phyloP scores from a whole-genome alignment of 2,888 invertebrate species.

The Agrochola litura region DNA sequence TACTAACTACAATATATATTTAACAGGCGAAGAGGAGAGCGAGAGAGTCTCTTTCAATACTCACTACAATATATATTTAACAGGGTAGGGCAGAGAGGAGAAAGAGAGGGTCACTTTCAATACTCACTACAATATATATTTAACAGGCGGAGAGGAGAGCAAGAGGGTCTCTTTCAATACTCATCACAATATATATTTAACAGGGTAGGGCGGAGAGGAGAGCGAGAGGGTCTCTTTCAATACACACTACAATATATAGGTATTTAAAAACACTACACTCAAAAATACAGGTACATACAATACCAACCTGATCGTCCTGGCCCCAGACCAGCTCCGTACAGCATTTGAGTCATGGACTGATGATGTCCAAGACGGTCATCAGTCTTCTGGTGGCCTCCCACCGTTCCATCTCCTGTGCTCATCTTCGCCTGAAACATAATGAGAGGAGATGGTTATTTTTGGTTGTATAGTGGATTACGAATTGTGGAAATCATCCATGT shows the following conservation, averaged over 20 bases:
- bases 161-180: too few species aligned
- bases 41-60: too few species aligned
- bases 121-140: neutral
- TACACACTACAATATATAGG: too few species aligned
- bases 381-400: conserved; percentile 87
- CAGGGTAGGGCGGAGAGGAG: too few species aligned
- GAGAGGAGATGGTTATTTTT: conserved; percentile 31
- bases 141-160: too few species aligned
- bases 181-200: too few species aligned
- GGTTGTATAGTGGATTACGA: neutral
- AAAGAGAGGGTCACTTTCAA: too few species aligned
- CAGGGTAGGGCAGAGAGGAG: too few species aligned
- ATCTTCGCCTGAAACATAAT: conserved; percentile 91
- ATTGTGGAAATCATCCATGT: neutral
- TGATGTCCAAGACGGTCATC: conserved; percentile 88
- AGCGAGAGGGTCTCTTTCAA: too few species aligned
- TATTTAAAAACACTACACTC: conserved; percentile 37
- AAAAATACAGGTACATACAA: conserved; percentile 58
- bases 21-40: too few species aligned
- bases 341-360: conserved; percentile 90
- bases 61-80: too few species aligned
- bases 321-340: conserved; percentile 88
- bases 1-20: neutral
- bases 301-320: conserved; percentile 87
- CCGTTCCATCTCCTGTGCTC: conserved; percentile 90